phyloP scores from a whole-genome alignment of 2,797 vertebrate genomes.

The Centroberyx gerrardi region DNA sequence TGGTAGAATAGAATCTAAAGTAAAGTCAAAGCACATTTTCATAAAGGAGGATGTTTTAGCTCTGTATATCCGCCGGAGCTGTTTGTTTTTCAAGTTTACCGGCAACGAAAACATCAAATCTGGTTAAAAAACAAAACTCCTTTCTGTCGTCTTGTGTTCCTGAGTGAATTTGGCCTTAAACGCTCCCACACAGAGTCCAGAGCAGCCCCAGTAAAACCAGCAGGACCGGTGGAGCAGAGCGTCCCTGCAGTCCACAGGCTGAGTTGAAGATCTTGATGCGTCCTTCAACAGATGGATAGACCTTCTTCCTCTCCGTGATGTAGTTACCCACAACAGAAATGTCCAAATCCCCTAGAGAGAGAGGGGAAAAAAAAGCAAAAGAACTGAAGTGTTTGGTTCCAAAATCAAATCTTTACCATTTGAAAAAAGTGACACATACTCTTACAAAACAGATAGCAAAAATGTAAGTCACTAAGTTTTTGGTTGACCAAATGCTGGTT shows the following conservation, averaged over 20 bases:
- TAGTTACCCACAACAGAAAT: conserved; percentile 87
- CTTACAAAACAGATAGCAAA: no score
- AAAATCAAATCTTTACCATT: not conserved
- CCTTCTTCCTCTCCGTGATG: conserved; percentile 84
- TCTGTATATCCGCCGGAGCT: no score
- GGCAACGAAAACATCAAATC: not conserved
- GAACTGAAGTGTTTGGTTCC: no score
- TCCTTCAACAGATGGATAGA: conserved; percentile 91
- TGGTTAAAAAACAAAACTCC: not conserved
- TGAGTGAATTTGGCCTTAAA: not conserved
- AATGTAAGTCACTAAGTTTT: no score
- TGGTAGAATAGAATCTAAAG: no score
- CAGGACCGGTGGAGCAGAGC: not conserved
- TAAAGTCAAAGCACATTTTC: no score
- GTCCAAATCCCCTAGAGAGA: conserved; percentile 89
- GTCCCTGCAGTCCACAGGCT: conserved; percentile 22
- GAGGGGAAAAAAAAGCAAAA: conserved; percentile 24
- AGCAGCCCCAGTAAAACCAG: conserved; percentile 60
- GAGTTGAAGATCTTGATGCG: conserved; percentile 87
- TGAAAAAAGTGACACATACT: no score
- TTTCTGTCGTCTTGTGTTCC: not conserved
- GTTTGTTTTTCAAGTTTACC: not conserved
- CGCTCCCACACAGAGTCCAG: conserved; percentile 45
- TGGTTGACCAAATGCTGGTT: no score
- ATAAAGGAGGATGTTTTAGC: not conserved